These are phyloP conservation scores for Smittia aterrima DNA, from an alignment of 2,888 invertebrate genomes.

Conservation along the genomic window DNA sequence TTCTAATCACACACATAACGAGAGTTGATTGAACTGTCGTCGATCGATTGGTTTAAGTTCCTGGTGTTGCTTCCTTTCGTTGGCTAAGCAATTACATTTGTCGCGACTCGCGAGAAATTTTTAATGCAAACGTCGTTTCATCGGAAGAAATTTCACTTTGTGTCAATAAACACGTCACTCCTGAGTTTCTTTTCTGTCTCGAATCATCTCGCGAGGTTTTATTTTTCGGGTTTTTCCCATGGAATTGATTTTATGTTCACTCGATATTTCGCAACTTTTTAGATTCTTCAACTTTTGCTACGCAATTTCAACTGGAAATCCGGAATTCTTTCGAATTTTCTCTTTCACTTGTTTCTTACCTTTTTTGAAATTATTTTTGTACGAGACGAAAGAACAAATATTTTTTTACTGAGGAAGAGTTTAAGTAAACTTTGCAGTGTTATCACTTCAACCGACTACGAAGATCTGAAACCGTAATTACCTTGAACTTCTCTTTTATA, in stretches of 20 bases:
- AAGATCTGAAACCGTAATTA: conserved; percentile 61
- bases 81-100: neutral
- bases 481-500: conserved; percentile 83
- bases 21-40: neutral
- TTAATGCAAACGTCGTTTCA: neutral
- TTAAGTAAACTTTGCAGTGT: conserved; percentile 38
- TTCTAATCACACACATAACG: neutral
- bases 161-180: neutral
- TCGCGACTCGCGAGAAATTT: neutral
- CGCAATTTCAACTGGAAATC: neutral
- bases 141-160: conserved; percentile 7
- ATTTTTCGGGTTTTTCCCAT: neutral
- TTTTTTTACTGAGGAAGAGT: neutral
- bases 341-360: neutral
- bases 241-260: neutral
- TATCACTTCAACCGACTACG: conserved; percentile 46
- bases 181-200: neutral
- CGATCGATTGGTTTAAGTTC: neutral
- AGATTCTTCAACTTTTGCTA: neutral
- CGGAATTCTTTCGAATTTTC: neutral
- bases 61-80: neutral
- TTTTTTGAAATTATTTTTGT: neutral
- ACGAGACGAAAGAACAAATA: neutral
- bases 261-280: neutral
- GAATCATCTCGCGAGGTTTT: neutral